These are phyloP conservation scores for Steatornis caripensis DNA, from an alignment of 2,113 vertebrate species.

Conservation along the genomic window DNA sequence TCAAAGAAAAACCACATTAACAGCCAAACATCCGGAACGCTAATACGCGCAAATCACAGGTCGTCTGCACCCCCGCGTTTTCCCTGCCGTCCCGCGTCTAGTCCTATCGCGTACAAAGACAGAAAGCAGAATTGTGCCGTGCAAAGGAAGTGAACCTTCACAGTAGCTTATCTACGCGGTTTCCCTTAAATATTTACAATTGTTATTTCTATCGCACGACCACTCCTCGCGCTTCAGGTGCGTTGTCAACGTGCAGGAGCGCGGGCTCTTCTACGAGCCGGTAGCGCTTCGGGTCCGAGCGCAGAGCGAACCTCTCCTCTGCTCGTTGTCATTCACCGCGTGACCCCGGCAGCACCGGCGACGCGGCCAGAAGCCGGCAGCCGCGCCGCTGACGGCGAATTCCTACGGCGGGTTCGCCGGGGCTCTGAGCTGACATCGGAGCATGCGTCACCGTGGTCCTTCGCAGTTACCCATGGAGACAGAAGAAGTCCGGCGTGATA, in stretches of 20 bases:
- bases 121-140: background rate
- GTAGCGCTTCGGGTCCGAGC: background rate
- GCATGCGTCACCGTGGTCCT: background rate
- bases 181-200: background rate
- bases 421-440: slow-evolving; percentile 7
- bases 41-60: rapidly evolving
- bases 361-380: background rate
- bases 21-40: rapidly evolving
- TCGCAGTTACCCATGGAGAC: background rate
- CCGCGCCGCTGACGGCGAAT: background rate
- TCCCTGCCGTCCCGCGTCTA: background rate
- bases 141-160: background rate
- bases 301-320: background rate
- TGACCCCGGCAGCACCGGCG: background rate
- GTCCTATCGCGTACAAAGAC: rapidly evolving
- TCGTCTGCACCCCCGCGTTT: rapidly evolving
- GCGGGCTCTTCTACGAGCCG: background rate
- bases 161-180: rapidly evolving
- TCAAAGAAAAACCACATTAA: rapidly evolving
- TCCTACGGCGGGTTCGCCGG: background rate
- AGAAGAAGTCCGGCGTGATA: background rate
- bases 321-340: background rate
- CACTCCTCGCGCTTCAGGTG: background rate
- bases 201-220: rapidly evolving
- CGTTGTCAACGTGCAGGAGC: background rate